Evolutionary conservation across 2,113 vertebrate species (phyloP), one percentile per base, ranked within the genome.

Genomic region (Orthonyx spaldingii): DNA sequence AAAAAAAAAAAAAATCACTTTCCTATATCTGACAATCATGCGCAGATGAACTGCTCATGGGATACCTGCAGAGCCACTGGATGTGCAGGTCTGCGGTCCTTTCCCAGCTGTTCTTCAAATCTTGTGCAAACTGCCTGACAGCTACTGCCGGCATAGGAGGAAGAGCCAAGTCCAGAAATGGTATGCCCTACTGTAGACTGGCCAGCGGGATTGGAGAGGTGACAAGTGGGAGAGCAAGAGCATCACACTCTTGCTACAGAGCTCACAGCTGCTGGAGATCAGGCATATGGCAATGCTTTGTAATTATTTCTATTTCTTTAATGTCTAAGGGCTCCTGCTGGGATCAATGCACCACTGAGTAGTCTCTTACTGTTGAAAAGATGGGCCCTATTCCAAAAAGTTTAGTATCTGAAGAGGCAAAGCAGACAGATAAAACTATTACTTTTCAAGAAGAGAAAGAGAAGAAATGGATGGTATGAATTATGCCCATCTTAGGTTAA

Each of bases 281-380:
- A 66, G 46, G 39, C 50, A 86, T 30, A 35, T 69, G 87, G 35
- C 55, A 74, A 28, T 39, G 17, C 59, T 94, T 86, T 86, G 71
- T 44, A 80, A 80, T 95, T 91, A 69, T 90, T 90, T 95, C 16
- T 90, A 39, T 90, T 86, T 91, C 33, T 59, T 86, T 27, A 59
- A 15, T 32, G 24, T 37, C 35, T 72, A 83, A 82, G 87, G 42
- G 42, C 59, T 80, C 39, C 59, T 86, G 20, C 63, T 88, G 47
- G 24, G 30, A 85, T 90, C 50, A 55, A 33, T 72, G 49, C 5
- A 79, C 42, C 11, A 23, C 15, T 53, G 30, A 23, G 15, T 57
- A 55, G 22, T 79, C 23, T 83, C 63, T 64, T 19, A n/a, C 27
- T 37, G 24, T 77, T 65, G 47, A 71, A 77, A 86, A 92, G 52